Evolutionary conservation across 2,113 vertebrate genomes (phyloP), one percentile per base, ranked within the genome.

Genomic region (Syngnathus typhle): DNA sequence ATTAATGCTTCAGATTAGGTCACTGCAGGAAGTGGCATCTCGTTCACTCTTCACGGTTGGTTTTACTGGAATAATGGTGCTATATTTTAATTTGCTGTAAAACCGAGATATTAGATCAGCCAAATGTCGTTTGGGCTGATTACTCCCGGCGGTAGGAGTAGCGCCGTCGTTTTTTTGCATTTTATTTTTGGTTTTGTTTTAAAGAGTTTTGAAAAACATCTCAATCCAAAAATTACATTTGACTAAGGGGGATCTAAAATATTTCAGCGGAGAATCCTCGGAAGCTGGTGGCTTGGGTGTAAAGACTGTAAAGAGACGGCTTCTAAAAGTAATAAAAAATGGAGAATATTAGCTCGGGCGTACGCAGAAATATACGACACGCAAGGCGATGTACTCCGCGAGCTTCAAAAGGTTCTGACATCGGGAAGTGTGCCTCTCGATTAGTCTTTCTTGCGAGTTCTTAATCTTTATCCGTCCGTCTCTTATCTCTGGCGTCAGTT

Each of bases 401-500:
- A 38, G 66, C 44, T 70, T 68, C 75, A 65, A 71, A 70, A 76
- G 19, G 41, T 63, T 70, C n/a, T 64, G 62, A 80, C 79, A 70
- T 74, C 70, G 69, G 59, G 21, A 56, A 77, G 51, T 58, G 61
- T n/a, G 75, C 64, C 67, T 76, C 61, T 67, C 82, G 85, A 85
- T 87, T 82, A 86, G 64, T 72, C 73, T 80, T 82, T 86, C 69
- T 75, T 69, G 78, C 72, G 81, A 81, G 65, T 76, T 76, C 71
- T 83, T 84, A 83, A 86, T 87, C 88, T 83, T 75, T 83, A 82
- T 88, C 84, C 77, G 71, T 75, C 71, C 77, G 71, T 75, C 71
- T 83, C 82, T 86, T 90, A 90, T 90, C 86, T 82, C 64, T 49
- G 58, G 43, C 76, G 78, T 78, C 85, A 88, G 88, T 77, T n/a